These are phyloP conservation scores for Ardeotis arabs DNA, from an alignment of 2,113 vertebrate species.

Conservation along the genomic window DNA sequence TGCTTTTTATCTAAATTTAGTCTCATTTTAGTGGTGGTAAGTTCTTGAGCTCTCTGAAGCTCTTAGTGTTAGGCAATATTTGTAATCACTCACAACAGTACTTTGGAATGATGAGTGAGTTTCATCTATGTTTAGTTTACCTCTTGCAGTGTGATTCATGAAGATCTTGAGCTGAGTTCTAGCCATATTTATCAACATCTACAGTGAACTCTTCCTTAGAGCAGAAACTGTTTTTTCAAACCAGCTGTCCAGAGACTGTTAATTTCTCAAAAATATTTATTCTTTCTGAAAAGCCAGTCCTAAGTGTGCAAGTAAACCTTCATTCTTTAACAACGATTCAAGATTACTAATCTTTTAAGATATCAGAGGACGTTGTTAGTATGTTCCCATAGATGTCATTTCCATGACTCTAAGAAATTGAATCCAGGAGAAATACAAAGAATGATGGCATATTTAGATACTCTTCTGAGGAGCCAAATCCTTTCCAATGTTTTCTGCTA, in stretches of 20 bases:
- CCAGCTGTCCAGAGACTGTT: neutral
- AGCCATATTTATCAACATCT: slow-evolving; percentile 16
- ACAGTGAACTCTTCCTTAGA: neutral
- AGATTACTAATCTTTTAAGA: neutral
- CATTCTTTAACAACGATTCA: neutral
- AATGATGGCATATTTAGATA: neutral
- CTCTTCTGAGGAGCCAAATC: neutral
- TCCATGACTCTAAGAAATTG: neutral
- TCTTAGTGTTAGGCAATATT: neutral
- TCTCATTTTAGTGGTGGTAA: neutral
- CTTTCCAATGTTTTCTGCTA: neutral
- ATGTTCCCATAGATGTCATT: neutral
- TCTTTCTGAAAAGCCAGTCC: neutral
- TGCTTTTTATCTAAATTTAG: neutral
- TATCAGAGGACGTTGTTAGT: neutral
- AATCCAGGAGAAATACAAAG: neutral
- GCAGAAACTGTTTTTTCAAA: neutral
- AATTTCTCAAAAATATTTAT: neutral
- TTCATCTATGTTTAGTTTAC: neutral
- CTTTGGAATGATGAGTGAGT: neutral
- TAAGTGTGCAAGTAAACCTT: neutral
- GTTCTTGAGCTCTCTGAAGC: neutral
- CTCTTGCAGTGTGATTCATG: neutral
- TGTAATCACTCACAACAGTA: neutral
- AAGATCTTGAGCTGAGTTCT: neutral